Base-by-base conservation (phyloP, 2,113 vertebrate genomes). In the Laterallus jamaicensis region DNA sequence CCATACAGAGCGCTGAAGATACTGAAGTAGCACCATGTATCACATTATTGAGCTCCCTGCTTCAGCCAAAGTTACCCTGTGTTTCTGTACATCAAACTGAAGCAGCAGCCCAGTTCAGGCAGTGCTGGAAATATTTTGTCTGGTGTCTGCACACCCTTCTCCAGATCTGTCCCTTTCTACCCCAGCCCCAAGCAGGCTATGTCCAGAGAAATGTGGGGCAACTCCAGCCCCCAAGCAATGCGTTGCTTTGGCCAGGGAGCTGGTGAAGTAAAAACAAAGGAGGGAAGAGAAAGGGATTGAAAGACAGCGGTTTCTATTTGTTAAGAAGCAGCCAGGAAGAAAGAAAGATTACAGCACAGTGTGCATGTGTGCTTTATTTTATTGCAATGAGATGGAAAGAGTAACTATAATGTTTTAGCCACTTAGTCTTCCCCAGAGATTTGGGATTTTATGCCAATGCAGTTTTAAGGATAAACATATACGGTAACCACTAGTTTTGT, bases 341-440 rank as follows among this genome's bases (percentile, higher is more conserved):
- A 96, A 86, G 76, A 32, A 78, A 91, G 59, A 94, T 80, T 80
- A 91, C 62, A 93, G 85, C 40, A 74, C 5, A 79, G 55, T 2
- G 1, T 86, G 67, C 70, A 56, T 77, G 69, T 44, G 75, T 68
- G 70, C 54, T 86, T 86, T 89, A 60, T 87, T 80, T 86, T 59
- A 83, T 22, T 93, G 91, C 71, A 88, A 54, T 76, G 74, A 79
- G 76, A 95, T 94, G 87, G 86, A 92, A 96, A 96, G 70, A 86
- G 31, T 94, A 89, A 94, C 90, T 82, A 81, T 9, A 95, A 73
- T 58, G 66, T 67, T 96, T 82, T 31, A 94, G 79, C 75, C 78
- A 70, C 85, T 70, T 42, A 28, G 59, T 86, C 29, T 66, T 91
- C 52, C 49, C 81, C 69, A 70, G 58, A 88, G 55, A 87, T 89